Percentiles rank a stretch among this genome's conserved stretches.
These are phyloP conservation scores for Sesia bembeciformis DNA, from an alignment of 2,888 invertebrate species.

Conservation along the genomic window DNA sequence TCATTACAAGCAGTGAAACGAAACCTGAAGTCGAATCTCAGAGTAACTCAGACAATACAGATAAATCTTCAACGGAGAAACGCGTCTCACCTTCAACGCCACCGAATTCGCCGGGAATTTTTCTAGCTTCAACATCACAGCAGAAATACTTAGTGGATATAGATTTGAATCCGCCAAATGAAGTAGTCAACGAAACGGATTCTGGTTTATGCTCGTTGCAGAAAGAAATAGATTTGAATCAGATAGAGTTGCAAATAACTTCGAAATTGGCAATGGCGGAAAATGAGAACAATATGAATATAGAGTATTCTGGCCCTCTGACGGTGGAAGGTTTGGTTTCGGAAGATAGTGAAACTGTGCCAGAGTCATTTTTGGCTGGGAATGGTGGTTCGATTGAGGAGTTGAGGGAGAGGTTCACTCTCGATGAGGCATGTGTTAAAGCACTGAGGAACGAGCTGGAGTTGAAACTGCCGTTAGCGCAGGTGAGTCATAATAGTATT, in stretches of 20 bases:
- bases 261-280: slow-evolving; percentile 66
- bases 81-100: slow-evolving; percentile 55
- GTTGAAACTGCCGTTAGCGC: slow-evolving; percentile 80
- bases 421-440: slow-evolving; percentile 81
- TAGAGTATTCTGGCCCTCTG: slow-evolving; percentile 62
- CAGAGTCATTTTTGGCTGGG: slow-evolving; percentile 53
- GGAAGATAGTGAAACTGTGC: slow-evolving; percentile 31
- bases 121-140: slow-evolving; percentile 49
- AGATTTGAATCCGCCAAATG: slow-evolving; percentile 29
- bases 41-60: slow-evolving; percentile 34
- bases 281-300: slow-evolving; percentile 68
- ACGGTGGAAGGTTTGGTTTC: slow-evolving; percentile 42
- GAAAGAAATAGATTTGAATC: slow-evolving; percentile 49
- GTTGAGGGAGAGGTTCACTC: slow-evolving; percentile 71
- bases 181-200: slow-evolving; percentile 17
- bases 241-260: slow-evolving; percentile 62
- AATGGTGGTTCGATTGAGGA: slow-evolving; percentile 69
- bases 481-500: slow-evolving; percentile 37
- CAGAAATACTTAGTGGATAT: slow-evolving; percentile 54
- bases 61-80: slow-evolving; percentile 46
- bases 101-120: slow-evolving; percentile 59
- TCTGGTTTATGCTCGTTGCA: slow-evolving; percentile 21
- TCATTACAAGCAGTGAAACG: slow-evolving; percentile 26
- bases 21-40: slow-evolving; percentile 18
- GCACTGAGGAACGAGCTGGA: slow-evolving; percentile 81